Evolutionary conservation across 92 coral and sea anemone species (phyloP), one percentile per base, ranked within the genome.

Genomic region (Blastomussa wellsi): DNA sequence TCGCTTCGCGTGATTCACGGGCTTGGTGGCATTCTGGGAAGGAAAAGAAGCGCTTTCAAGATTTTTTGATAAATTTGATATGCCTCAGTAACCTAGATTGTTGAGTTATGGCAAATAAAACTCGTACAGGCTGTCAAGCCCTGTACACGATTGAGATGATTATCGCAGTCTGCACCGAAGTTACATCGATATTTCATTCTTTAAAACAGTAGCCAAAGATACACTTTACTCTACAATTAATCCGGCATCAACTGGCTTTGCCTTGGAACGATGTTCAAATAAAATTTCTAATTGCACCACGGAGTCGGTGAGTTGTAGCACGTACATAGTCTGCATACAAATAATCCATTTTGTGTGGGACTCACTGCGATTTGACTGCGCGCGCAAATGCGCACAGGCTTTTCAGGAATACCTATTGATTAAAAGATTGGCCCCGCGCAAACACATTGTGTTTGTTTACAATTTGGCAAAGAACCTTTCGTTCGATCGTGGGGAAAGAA

Each of bases 1-100:
- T 39, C 82, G 36, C 47, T 53, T 71, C 51, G 86, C 86, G 86
- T 82, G 86, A 82, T 70, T 22, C 78, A 9, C 69, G 49, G 22
- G 11, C 66, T 80, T 0, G 39, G 67, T 37, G 84, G 86, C 64
- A 82, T 82, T 52, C 28, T 82, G 86, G 86, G 86, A 82, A 33
- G 38, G 85, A 44, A 70, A 35, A 53, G 38, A 70, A 29, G 17
- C 19, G 32, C 24, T 20, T 62, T 10, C 41, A n/a, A 53, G 55
- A 6, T 69, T 38, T 69, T 69, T 35, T 7, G 5, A 57, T 37
- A 57, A 78, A 36, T 42, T 76, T 62, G 69, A 51, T 71, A 82
- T 52, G 78, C 78, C 53, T 51, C 39, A 71, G 41, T 29, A 16
- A 44, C n/a, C 33, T 29, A 32, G 65, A 49, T 51, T 82, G 47